phyloP scores from a whole-genome alignment of 2,888 invertebrate species.

The Seira sanloemensis region DNA sequence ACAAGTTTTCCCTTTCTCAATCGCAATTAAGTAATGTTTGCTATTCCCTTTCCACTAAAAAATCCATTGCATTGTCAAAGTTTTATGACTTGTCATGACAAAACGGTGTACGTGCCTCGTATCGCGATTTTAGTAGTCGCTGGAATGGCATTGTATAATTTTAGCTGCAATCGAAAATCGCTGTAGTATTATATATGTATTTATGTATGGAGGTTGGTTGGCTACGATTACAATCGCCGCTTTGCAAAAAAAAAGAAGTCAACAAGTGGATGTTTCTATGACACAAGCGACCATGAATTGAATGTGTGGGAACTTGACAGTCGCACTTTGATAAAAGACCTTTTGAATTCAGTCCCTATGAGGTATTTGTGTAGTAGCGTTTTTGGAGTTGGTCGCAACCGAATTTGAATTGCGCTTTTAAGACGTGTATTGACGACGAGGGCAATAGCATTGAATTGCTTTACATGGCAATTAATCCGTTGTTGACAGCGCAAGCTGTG shows the following conservation, averaged over 20 bases:
- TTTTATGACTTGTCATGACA: background rate
- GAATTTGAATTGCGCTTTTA: background rate
- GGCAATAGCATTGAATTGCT: background rate
- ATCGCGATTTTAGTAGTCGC: no score
- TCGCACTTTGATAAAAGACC: background rate
- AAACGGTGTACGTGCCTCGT: no score
- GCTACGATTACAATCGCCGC: no score
- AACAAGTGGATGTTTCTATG: background rate
- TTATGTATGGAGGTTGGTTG: background rate
- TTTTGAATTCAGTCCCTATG: background rate
- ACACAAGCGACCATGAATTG: background rate
- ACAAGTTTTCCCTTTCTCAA: background rate
- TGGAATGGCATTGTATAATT: no score
- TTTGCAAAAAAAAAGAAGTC: background rate
- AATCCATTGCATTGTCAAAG: background rate
- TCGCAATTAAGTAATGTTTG: background rate
- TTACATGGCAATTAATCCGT: background rate
- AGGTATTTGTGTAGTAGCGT: background rate
- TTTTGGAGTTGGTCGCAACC: background rate
- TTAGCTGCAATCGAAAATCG: no score
- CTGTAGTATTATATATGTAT: no score
- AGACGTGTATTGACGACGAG: background rate
- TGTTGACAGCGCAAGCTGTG: slow-evolving; percentile 4
- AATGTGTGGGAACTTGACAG: background rate
- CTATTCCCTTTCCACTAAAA: background rate